These are phyloP conservation scores for Heliocidaris erythrogramma DNA, from an alignment of 35 echinoderm and acorn worm genomes.

Conservation along the genomic window DNA sequence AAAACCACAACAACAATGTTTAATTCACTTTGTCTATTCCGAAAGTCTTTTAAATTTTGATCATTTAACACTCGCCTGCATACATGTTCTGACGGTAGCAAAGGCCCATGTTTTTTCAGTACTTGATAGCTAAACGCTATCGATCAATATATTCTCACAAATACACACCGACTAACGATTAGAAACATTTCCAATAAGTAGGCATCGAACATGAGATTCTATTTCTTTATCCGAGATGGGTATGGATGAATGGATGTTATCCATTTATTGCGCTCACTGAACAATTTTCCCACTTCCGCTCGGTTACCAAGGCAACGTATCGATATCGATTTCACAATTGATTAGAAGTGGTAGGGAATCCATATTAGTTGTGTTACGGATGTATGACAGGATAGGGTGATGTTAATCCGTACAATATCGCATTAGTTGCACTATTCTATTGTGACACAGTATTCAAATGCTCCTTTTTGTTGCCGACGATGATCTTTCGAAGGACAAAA, in stretches of 20 bases:
- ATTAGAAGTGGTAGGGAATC: slow-evolving; percentile 21
- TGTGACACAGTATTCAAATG: background rate
- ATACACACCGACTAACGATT: background rate
- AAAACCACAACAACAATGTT: too few species aligned
- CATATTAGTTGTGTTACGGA: background rate
- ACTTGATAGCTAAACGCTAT: background rate
- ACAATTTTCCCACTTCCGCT: background rate
- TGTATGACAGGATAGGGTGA: background rate
- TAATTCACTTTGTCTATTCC: too few species aligned
- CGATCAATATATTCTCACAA: background rate
- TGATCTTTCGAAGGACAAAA: background rate
- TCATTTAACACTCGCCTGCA: too few species aligned
- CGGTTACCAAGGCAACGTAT: background rate
- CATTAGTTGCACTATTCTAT: background rate
- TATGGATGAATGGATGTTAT: background rate
- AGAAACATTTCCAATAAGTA: background rate
- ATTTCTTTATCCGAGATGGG: background rate
- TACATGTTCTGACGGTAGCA: too few species aligned
- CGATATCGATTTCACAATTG: slow-evolving; percentile 34
- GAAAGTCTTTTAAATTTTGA: too few species aligned
- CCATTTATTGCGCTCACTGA: background rate
- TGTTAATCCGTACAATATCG: background rate
- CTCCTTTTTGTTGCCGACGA: background rate
- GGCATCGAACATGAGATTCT: background rate
- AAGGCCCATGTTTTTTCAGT: too few species aligned